Evolutionary conservation across 2,797 vertebrate genomes (phyloP), one percentile per base, ranked within the genome.

Genomic region (Sardinella longiceps): DNA sequence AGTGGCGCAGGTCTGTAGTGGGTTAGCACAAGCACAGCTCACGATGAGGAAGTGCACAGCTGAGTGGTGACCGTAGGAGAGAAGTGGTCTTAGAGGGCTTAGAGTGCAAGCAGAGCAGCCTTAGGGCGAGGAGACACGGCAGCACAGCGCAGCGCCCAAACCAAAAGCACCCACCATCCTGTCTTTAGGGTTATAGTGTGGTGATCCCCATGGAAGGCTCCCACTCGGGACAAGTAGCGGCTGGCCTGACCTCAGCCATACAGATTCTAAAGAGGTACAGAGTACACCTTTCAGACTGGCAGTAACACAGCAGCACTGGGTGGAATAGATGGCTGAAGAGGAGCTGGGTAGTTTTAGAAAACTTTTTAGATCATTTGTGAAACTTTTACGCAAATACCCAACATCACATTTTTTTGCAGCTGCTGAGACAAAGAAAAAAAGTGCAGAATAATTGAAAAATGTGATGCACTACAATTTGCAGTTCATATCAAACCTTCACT

Each of bases 201-300:
- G 95, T 96, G 91, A 96, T 95, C 92, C 95, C 95, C 95, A 96
- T 95, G 92, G 95, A 95, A 0, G 94, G 95, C 92, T 96, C 95
- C 95, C 95, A 96, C 90, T 96, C 95, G 89, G 95, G 95, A 91
- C 95, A 96, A 87, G 95, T 93, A 88, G 95, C 95, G 30, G 95
- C 93, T 81, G 95, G 95, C 84, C 90, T 90, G 92, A 96, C 93
- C 91, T 96, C 95, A 88, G 94, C 94, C 94, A 96, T 93, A 91
- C 95, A 95, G 94, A 96, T 95, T 96, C 95, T 96, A 95, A 89
- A 93, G 85, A 90, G n/a, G n/a, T n/a, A n/a, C 87, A 91, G 84
- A 91, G 87, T 88, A 90, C 77, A 91, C 84, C 85, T 91, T 91
- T 89, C 89, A 83, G 87, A 51, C 80, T 82, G 80, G 81, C 91